A percentile compares a stretch with the other conserved stretches of the same genome.
Conservation (phyloP, 1,140 invertebrate genomes). For the Diprion similis region DNA sequence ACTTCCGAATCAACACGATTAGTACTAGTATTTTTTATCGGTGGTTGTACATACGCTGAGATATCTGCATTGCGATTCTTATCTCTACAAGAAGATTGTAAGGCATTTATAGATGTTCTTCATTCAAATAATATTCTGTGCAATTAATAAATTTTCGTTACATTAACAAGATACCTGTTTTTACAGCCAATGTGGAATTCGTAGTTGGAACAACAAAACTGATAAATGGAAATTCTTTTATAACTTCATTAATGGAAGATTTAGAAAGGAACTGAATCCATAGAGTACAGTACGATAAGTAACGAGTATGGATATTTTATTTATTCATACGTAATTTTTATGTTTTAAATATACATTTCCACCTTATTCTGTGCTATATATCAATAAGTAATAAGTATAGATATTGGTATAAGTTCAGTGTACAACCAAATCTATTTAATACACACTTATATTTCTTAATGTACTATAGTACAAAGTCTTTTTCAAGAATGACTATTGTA, state of each 20-base stretch:
- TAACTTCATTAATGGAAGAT: constrained; percentile 77
- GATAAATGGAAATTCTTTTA: constrained; percentile 88
- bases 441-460: too few relatives aligned
- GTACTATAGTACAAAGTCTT: too few relatives aligned
- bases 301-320: not conserved
- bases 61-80: constrained; percentile 92
- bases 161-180: constrained; percentile 34
- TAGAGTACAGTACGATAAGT: too few relatives aligned
- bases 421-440: too few relatives aligned
- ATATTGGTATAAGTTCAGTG: too few relatives aligned
- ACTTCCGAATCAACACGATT: constrained; percentile 75
- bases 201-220: constrained; percentile 92
- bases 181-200: constrained; percentile 87
- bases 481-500: too few relatives aligned
- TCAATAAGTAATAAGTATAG: too few relatives aligned
- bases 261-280: constrained; percentile 20
- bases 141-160: constrained; percentile 20
- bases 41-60: constrained; percentile 96
- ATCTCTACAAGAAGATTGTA: constrained; percentile 89
- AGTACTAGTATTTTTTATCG: constrained; percentile 94
- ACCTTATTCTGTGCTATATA: too few relatives aligned
- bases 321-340: not conserved
- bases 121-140: constrained; percentile 8
- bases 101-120: constrained; percentile 30
- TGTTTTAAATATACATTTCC: too few relatives aligned